Base-by-base conservation (phyloP, 1,140 invertebrate genomes). In the Heliconius hewitsoni region DNA sequence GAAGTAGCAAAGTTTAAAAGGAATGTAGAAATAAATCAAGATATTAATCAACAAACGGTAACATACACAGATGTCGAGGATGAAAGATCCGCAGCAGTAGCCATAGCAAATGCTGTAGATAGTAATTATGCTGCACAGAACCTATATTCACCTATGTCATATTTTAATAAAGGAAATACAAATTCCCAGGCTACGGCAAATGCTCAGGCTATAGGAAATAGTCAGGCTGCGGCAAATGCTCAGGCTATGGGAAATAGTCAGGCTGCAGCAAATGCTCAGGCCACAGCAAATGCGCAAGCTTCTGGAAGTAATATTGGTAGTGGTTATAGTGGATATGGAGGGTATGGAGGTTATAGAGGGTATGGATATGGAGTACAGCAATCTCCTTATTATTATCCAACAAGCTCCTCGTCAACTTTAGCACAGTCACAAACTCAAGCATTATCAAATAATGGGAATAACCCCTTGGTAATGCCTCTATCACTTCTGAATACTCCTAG, bases 261-360 rank as follows among this genome's bases (percentile, higher is more conserved):
- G 4, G 55, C 77, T 9, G 37, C 73, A 37, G 71, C 77, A 27
- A 70, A 71, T 6, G 60, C 66, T 52, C 60, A 66, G 1, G 77
- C 71, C 27, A 30, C 57, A n/a, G 19, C 55, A 57, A 57, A 57
- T 57, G 8, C 55, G 23, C 55, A 57, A 57, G 3, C 19, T 23
- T 57, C 9, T 23, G 55, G 55, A 57, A 57, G 19, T 57, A 57
- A 57, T 23, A 23, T 23, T 57, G 55, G 55, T 11, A 57, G 19
- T 23, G n/a, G 55, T 11, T 57, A 57, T 57, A 11, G n/a, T 23
- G 19, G 19, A 57, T 23, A 23, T 57, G 55, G 55, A 55, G 52
- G 52, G 5, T 55, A 55, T 55, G 52, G 52, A 23, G 18, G 19
- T 0, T 57, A 57, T 23, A 2, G n/a, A 57, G 55, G 55, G 3